Conservation (phyloP, 2,113 vertebrate genomes). For the Hucho hucho region DNA sequence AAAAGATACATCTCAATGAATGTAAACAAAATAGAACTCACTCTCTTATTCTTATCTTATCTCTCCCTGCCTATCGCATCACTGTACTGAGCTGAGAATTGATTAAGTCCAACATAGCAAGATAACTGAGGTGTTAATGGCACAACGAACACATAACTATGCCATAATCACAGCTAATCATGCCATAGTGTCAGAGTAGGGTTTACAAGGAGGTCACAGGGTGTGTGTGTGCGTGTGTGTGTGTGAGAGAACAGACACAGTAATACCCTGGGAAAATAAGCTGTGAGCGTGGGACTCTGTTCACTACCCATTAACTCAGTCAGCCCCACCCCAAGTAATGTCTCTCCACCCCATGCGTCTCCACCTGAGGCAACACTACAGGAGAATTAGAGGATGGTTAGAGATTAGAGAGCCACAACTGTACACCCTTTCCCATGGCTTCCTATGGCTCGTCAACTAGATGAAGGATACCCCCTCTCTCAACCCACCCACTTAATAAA, state of each 20-base stretch:
- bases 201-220: constrained; percentile 59
- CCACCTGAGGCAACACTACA: constrained; percentile 59
- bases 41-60: background rate
- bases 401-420: constrained; percentile 53
- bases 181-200: constrained; percentile 46
- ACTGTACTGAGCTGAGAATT: constrained; percentile 48
- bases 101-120: constrained; percentile 38
- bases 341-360: background rate
- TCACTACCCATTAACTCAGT: constrained; percentile 54
- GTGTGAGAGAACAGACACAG: background rate
- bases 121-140: constrained; percentile 63
- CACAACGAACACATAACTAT: constrained; percentile 58
- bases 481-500: too few relatives aligned
- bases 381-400: constrained; percentile 58
- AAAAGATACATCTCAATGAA: too few relatives aligned
- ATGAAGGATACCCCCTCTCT: constrained; percentile 48
- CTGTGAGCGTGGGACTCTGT: constrained; percentile 58
- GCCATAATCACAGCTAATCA: constrained; percentile 64
- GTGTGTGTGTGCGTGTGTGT: constrained; percentile 41
- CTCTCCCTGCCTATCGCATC: constrained; percentile 36
- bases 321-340: constrained; percentile 56
- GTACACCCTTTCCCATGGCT: constrained; percentile 60
- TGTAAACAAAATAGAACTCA: background rate
- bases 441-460: constrained; percentile 60
- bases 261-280: constrained; percentile 59